phyloP scores from a whole-genome alignment of 2,797 vertebrate genomes.

The Danionella dracula region DNA sequence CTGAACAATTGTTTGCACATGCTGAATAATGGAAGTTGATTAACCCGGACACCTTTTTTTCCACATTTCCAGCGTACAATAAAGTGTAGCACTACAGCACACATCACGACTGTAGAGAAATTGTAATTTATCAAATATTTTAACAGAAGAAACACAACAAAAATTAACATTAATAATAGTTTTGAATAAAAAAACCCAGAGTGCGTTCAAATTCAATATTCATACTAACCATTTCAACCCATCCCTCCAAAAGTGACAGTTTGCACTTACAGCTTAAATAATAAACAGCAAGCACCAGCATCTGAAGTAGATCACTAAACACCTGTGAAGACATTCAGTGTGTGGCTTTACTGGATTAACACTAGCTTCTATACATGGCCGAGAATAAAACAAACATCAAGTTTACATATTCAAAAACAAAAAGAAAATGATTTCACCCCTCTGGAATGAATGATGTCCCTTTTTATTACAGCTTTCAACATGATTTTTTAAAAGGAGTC shows the following conservation, averaged over 20 bases:
- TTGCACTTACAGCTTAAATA: no score
- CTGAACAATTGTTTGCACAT: neutral
- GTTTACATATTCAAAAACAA: constrained; percentile 1
- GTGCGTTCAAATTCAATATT: no score
- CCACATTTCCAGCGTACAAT: constrained; percentile 13
- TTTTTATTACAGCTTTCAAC: constrained; percentile 41
- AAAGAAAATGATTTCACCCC: constrained; percentile 28
- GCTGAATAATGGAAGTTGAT: neutral
- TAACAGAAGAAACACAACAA: no score
- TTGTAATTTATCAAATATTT: neutral
- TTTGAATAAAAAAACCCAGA: no score
- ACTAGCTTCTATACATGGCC: neutral
- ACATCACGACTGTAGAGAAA: neutral
- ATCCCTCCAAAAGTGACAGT: no score
- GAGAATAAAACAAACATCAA: neutral
- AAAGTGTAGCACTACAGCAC: neutral
- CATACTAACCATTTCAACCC: no score
- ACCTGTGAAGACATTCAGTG: neutral
- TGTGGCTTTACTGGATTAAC: neutral
- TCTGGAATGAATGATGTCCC: constrained; percentile 28
- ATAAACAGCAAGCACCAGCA: no score
- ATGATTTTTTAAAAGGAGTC: constrained; percentile 49
- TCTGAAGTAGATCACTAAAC: neutral
- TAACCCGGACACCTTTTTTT: neutral
- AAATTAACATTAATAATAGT: no score